Conservation (phyloP, 2,113 vertebrate genomes). For the Pao palembangensis region DNA sequence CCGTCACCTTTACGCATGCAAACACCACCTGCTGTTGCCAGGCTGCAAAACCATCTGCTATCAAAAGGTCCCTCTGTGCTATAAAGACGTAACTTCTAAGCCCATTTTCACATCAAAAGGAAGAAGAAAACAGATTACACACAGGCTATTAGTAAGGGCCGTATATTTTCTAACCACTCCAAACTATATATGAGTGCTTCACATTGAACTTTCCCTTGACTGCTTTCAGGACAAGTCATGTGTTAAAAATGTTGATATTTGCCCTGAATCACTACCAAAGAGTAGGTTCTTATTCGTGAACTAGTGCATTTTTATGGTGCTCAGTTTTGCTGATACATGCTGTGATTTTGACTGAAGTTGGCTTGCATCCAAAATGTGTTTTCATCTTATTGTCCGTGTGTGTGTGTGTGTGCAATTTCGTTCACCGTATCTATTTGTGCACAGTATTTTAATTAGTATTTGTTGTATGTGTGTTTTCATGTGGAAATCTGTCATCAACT, state of each 20-base stretch:
- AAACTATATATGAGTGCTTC: constrained; percentile 11
- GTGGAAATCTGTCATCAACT: constrained; percentile 37
- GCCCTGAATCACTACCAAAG: not conserved
- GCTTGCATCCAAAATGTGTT: constrained; percentile 13
- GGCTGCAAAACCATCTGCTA: constrained; percentile 26
- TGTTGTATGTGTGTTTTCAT: constrained; percentile 5
- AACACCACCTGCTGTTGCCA: constrained; percentile 2
- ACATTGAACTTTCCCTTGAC: constrained; percentile 28
- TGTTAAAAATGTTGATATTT: constrained; percentile 16
- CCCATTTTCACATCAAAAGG: not conserved
- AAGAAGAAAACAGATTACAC: constrained; percentile 4
- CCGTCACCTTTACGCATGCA: constrained; percentile 21
- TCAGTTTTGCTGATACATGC: constrained; percentile 54
- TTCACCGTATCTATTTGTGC: too few relatives aligned
- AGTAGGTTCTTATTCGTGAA: constrained; percentile 56
- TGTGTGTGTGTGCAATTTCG: not conserved
- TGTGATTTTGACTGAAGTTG: constrained; percentile 54
- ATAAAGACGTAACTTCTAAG: constrained; percentile 4
- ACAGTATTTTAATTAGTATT: too few relatives aligned
- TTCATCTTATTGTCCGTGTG: not conserved
- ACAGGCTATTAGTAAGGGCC: not conserved
- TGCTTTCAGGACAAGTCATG: constrained; percentile 29
- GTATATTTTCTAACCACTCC: constrained; percentile 14
- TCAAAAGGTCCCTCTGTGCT: constrained; percentile 5
- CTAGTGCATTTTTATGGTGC: constrained; percentile 25